Evolutionary conservation across 1,140 invertebrate species (phyloP), one percentile per base, ranked within the genome.

Genomic region (Mesaphorura yosii): DNA sequence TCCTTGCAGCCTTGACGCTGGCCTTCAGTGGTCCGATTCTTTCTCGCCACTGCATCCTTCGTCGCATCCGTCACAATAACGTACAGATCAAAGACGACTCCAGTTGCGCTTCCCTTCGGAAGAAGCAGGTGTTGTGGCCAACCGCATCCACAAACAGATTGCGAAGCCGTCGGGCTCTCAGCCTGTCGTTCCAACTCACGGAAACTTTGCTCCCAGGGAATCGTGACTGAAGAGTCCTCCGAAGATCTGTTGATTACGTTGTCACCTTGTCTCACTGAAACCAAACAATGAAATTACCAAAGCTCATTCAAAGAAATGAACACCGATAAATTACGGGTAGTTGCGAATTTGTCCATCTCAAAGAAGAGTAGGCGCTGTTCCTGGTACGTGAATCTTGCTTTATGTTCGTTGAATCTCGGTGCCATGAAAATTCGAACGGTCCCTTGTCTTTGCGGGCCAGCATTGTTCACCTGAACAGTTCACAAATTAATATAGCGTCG

Each of bases 121-220:
- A 87, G 66, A 1, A 90, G 72, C 80, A 89, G 79, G 66, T 90
- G 84, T 44, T 87, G 78, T 1, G 87, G 87, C 85, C 86, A 88
- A 40, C 86, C 86, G 66, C 86, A 89, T 29, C 86, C 85, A 68
- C 86, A 88, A 19, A 51, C 19, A 2, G 51, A 45, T 34, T 34
- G 31, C n/a, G 31, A 34, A 10, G 31, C 31, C n/a, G 31, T 34
- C n/a, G 31, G 31, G n/a, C 10, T 10, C n/a, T 34, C 31, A 34
- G n/a, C 31, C 31, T 10, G 10, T 48, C 67, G 63, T 49, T 69
- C 67, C 28, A 81, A 65, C 48, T 79, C 71, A 14, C 77, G 68
- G 70, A 82, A 82, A 4, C 76, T 79, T 29, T 74, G 69, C 40
- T 80, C 78, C 54, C 76, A 78, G 3, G 79, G 76, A 61, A 81